These are phyloP conservation scores for Apogon talboti DNA, from an alignment of 2,797 vertebrate species.

Conservation along the genomic window DNA sequence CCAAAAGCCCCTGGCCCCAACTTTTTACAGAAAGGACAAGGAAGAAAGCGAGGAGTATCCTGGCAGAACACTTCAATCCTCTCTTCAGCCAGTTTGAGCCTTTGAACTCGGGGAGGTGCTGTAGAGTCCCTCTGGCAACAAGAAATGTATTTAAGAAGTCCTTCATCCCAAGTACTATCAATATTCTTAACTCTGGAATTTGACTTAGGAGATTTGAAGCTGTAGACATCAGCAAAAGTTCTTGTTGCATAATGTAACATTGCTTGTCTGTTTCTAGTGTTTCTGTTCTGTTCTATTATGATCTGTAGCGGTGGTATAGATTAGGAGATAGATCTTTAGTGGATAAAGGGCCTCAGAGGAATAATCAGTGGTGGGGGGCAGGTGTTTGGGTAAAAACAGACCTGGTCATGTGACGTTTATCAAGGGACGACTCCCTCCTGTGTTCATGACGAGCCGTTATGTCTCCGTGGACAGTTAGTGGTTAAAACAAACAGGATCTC, in stretches of 20 bases:
- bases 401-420: conserved; percentile 69
- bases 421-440: conserved; percentile 32
- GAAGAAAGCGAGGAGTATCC: not conserved
- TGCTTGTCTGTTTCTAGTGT: too few relatives aligned
- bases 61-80: not conserved
- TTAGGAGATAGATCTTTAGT: not conserved
- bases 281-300: too few relatives aligned
- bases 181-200: too few relatives aligned
- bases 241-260: too few relatives aligned
- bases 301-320: too few relatives aligned
- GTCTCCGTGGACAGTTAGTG: conserved; percentile 37
- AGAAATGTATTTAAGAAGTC: not conserved
- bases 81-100: conserved; percentile 8
- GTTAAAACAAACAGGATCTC: conserved; percentile 15
- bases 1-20: not conserved
- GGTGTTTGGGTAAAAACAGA: conserved; percentile 54
- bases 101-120: not conserved
- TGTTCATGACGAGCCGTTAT: conserved; percentile 57
- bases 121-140: not conserved
- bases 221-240: too few relatives aligned
- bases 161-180: too few relatives aligned
- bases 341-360: conserved; percentile 23
- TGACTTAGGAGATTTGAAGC: too few relatives aligned
- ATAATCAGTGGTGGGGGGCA: conserved; percentile 15
- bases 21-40: not conserved